phyloP scores from a whole-genome alignment of 2,797 vertebrate genomes.

The Mormyrops attenuatus region DNA sequence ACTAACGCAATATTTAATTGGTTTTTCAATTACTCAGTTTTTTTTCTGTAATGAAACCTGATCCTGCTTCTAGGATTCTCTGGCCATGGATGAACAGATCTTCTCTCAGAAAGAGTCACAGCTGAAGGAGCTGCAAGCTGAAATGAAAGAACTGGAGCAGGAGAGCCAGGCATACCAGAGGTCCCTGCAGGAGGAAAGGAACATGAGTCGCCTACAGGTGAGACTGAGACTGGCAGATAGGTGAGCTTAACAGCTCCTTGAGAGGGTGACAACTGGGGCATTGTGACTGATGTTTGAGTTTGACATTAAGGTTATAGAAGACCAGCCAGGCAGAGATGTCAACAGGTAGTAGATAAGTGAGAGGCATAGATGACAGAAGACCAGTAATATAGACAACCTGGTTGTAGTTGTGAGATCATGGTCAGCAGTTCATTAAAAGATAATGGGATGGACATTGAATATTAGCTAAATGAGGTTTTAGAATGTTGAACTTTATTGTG shows the following conservation, averaged over 20 bases:
- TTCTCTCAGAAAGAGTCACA: conserved; percentile 66
- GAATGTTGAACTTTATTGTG: neutral
- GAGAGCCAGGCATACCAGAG: conserved; percentile 54
- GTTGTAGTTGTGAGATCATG: neutral
- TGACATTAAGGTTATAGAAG: neutral
- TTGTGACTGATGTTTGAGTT: neutral
- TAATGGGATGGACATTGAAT: neutral
- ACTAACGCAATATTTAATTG: neutral
- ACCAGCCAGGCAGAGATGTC: neutral
- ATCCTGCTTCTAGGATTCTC: conserved; percentile 56
- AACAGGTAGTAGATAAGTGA: neutral
- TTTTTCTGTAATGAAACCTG: neutral
- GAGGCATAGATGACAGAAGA: neutral
- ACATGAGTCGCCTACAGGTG: conserved; percentile 70
- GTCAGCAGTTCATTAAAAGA: neutral
- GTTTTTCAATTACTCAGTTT: neutral
- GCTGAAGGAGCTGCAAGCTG: conserved; percentile 56
- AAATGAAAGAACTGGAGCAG: conserved; percentile 58
- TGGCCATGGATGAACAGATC: conserved; percentile 58
- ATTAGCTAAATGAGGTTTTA: neutral
- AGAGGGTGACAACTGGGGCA: neutral
- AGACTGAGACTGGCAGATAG: neutral
- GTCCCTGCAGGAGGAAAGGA: conserved; percentile 62
- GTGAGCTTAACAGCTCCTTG: neutral
- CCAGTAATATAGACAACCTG: neutral